A percentile compares a stretch with the other conserved stretches of the same genome.
phyloP scores from a whole-genome alignment of 2,888 invertebrate species.

The Noctua janthina region DNA sequence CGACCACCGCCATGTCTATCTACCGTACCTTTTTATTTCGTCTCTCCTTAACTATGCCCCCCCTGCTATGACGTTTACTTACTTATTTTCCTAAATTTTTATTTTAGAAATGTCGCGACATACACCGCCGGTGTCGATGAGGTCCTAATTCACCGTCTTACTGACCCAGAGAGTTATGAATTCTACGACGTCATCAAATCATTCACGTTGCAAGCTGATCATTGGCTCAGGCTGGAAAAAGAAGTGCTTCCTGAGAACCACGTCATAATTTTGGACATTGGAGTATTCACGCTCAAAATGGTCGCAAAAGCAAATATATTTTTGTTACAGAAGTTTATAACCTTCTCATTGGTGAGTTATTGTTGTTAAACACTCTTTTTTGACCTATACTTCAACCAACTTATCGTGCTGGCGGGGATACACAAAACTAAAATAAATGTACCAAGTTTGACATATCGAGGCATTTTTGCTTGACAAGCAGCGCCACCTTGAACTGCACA shows the following conservation, averaged over 20 bases:
- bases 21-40: not conserved
- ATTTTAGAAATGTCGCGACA: constrained; percentile 75
- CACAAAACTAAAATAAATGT: too few species aligned
- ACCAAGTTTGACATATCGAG: too few species aligned
- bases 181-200: constrained; percentile 81
- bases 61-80: not conserved
- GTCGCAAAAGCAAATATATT: constrained; percentile 81
- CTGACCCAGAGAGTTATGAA: constrained; percentile 75
- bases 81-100: not conserved
- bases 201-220: constrained; percentile 78
- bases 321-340: constrained; percentile 80
- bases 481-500: too few species aligned
- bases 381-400: too few species aligned
- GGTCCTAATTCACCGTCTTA: constrained; percentile 79
- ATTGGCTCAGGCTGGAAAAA: constrained; percentile 75
- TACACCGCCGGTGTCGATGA: constrained; percentile 76
- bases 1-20: not conserved
- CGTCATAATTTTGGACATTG: constrained; percentile 81
- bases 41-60: not conserved
- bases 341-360: constrained; percentile 81
- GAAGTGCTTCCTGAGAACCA: constrained; percentile 77
- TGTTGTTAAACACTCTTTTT: not conserved
- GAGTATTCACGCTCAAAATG: constrained; percentile 76
- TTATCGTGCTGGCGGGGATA: too few species aligned
- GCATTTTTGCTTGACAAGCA: too few species aligned